Evolutionary conservation across 1,140 invertebrate genomes (phyloP), one percentile per base, ranked within the genome.

Genomic region (Euborellia annulipes): DNA sequence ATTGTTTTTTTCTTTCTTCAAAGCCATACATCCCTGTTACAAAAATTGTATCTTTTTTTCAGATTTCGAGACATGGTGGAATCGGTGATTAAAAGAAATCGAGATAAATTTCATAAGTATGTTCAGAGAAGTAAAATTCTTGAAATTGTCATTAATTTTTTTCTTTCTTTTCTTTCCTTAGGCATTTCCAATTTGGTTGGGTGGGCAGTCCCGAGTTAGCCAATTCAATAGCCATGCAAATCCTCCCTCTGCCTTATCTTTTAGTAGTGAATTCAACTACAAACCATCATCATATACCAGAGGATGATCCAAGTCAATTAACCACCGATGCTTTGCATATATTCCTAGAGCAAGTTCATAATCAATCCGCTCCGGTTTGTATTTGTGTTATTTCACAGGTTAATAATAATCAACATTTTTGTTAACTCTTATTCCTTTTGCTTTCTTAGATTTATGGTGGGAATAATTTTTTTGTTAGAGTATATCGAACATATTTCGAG

Each of bases 141-240:
- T 16, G 8, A 2, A 3, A 7, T 13, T 19, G 17, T 42, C 11
- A 2, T 19, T 11, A 20, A 22, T 22, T 2, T 16, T n/a, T 13
- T 16, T 34, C 16, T 1, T 2, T 1, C 22, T 1, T 41, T 38
- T 38, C 32, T 38, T 14, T 2, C 21, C 11, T 30, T 14, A 47
- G 40, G 32, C 14, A 76, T 55, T 92, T 93, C 60, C 85, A 93
- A 61, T 95, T 95, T 71, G 89, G 89, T 21, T 95, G 89, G 89
- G 58, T 69, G 36, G 85, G 84, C 0, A 81, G 71, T 53, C 79
- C 84, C 14, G 81, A 87, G 23, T 62, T 95, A 52, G 85, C 87
- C 4, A 93, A 92, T 67, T 84, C 82, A 36, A 87, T 96, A 58
- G 86, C 86, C 2, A 87, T 94, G 79, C 76, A 75, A 51, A 71